Evolutionary conservation across 2,797 vertebrate species (phyloP), one percentile per base, ranked within the genome.

Genomic region (Cryptoblepharus egeriae): DNA sequence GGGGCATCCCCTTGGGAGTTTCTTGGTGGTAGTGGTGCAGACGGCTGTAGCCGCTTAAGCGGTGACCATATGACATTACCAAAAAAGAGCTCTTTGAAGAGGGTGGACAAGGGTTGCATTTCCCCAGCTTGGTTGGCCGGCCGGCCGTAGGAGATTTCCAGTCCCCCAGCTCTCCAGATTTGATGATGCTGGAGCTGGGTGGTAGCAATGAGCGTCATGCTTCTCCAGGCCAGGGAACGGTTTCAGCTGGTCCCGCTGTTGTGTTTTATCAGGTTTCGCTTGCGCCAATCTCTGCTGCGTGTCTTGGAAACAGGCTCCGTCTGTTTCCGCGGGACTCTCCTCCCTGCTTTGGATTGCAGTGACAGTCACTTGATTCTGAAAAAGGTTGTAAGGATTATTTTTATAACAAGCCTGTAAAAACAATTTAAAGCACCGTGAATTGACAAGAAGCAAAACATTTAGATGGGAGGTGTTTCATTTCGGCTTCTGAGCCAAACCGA

Each of bases 391-490:
- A 76, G 60, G 61, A 60, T 79, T 67, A 35, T 79, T 73, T 74
- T 65, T 65, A 67, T 78, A 84, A 79, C n/a, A 52, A 80, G 71
- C 16, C 72, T 15, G 57, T 30, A 52, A 75, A 79, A 76, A 72
- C 72, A 16, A 70, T 76, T 70, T 57, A n/a, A 70, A 69, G 71
- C 70, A 64, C 77, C 6, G 24, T 10, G 7, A 60, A 65, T 35
- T 71, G 71, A 80, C 64, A 37, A n/a, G 77, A 75, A 85, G 72
- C 52, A 42, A 80, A 80, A 80, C 42, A 75, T 85, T 84, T 79
- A 84, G 82, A 84, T 52, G 11, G 1, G 61, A 57, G 39, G 57
- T 70, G 77, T 74, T 79, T 80, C 55, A 20, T 74, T 74, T 79
- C 58, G 22, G 55, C 32, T 57, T 30, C 71, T 64, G n/a, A 20